Evolutionary conservation across 2,888 invertebrate genomes (phyloP).

Genomic region (Maniola hyperantus): DNA sequence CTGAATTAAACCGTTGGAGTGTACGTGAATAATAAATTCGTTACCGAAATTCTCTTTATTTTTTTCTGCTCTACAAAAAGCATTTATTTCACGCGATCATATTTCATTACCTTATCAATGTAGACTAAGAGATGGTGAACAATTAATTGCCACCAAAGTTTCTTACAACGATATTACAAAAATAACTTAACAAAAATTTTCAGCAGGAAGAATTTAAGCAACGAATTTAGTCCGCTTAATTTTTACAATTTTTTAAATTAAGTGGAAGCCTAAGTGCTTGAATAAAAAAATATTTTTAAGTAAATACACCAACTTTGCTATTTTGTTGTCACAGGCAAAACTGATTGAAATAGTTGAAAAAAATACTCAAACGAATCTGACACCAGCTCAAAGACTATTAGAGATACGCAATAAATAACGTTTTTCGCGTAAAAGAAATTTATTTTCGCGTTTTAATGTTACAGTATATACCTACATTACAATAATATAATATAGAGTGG

Average conservation of each 20-base stretch:
- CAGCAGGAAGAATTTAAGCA: too few species aligned
- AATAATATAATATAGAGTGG: neutral
- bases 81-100: constrained; percentile 35
- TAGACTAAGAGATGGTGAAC: neutral
- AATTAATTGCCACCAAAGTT: neutral
- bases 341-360: too few species aligned
- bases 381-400: neutral
- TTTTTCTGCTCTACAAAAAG: constrained; percentile 23
- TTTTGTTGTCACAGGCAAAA: neutral
- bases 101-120: constrained; percentile 30
- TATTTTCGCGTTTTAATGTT: constrained; percentile 22
- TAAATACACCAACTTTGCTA: too few species aligned
- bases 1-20: constrained; percentile 33
- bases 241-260: too few species aligned
- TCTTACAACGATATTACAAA: neutral
- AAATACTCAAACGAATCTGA: neutral
- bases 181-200: neutral
- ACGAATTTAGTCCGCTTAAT: too few species aligned
- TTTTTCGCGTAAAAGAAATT: constrained; percentile 24
- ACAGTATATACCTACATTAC: neutral
- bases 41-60: constrained; percentile 28
- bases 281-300: too few species aligned
- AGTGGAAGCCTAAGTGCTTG: too few species aligned
- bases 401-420: constrained; percentile 31
- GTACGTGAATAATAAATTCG: constrained; percentile 35